phyloP scores from a whole-genome alignment of 2,113 vertebrate species.

The Crotalus viridis region DNA sequence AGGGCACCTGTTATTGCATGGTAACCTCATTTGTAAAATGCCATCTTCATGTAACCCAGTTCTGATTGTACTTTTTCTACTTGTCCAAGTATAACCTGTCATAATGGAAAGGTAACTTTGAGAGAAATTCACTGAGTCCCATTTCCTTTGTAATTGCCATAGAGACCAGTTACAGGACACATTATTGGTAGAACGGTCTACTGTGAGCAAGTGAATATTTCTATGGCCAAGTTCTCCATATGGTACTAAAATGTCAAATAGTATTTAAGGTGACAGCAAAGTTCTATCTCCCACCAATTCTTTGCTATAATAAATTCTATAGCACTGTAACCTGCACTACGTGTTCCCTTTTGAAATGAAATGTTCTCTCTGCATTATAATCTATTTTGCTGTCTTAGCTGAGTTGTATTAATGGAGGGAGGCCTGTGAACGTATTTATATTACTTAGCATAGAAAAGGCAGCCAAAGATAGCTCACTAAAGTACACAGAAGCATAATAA shows the following conservation, averaged over 20 bases:
- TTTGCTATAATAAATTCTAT: slow-evolving; percentile 52
- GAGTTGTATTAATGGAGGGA: slow-evolving; percentile 60
- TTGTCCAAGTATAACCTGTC: slow-evolving; percentile 46
- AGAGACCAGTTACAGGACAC: slow-evolving; percentile 46
- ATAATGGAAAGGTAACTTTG: slow-evolving; percentile 55
- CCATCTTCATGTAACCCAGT: slow-evolving; percentile 59
- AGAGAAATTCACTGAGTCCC: slow-evolving; percentile 63
- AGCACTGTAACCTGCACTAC: slow-evolving; percentile 24
- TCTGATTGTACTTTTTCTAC: slow-evolving; percentile 43
- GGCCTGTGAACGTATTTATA: slow-evolving; percentile 58
- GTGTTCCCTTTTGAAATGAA: slow-evolving; percentile 42
- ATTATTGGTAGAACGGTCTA: slow-evolving; percentile 38
- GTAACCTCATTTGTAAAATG: slow-evolving; percentile 55
- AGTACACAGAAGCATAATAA: slow-evolving; percentile 74
- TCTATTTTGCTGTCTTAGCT: slow-evolving; percentile 66
- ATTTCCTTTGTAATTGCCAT: slow-evolving; percentile 57
- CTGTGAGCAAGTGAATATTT: slow-evolving; percentile 52
- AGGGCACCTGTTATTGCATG: slow-evolving; percentile 30
- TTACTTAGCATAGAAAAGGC: slow-evolving; percentile 66
- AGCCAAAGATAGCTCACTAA: slow-evolving; percentile 65
- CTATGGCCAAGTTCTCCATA: slow-evolving; percentile 34
- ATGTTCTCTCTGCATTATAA: slow-evolving; percentile 56
- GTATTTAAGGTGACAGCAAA: slow-evolving; percentile 55
- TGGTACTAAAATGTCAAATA: slow-evolving; percentile 51
- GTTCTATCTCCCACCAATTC: slow-evolving; percentile 46